Evolutionary conservation across 2,113 vertebrate genomes (phyloP).

Genomic region (Pomatorhinus ruficollis): DNA sequence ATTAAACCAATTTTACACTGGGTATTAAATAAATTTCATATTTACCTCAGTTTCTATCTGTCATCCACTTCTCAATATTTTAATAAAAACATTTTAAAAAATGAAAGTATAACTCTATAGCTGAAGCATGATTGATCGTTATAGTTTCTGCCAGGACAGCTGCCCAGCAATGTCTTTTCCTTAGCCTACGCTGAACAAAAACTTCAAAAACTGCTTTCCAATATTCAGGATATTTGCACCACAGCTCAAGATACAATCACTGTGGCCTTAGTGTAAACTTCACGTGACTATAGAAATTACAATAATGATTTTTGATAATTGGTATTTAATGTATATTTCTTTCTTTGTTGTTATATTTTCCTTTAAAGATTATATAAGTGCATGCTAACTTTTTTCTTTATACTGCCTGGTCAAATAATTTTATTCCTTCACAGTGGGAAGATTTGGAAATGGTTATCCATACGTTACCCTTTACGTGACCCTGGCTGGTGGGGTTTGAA

Average conservation of each 20-base stretch:
- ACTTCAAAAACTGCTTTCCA: neutral
- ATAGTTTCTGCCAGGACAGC: neutral
- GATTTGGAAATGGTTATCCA: neutral
- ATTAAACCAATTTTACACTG: neutral
- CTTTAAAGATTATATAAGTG: neutral
- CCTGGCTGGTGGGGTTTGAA: neutral
- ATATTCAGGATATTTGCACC: neutral
- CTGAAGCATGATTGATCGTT: neutral
- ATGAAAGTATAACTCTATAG: neutral
- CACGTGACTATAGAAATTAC: fast-evolving
- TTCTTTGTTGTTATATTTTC: neutral
- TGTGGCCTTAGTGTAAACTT: neutral
- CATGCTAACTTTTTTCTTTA: neutral
- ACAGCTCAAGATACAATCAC: neutral
- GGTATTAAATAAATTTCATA: neutral
- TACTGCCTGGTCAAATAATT: neutral
- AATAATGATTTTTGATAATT: neutral
- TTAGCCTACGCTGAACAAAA: neutral
- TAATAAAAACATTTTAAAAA: neutral
- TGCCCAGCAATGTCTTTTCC: neutral
- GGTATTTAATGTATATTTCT: neutral
- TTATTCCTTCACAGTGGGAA: neutral
- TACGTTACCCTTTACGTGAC: neutral
- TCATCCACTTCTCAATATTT: neutral
- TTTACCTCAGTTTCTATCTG: neutral